Base-by-base conservation (phyloP, 2,113 vertebrate genomes). In the Meles meles region DNA sequence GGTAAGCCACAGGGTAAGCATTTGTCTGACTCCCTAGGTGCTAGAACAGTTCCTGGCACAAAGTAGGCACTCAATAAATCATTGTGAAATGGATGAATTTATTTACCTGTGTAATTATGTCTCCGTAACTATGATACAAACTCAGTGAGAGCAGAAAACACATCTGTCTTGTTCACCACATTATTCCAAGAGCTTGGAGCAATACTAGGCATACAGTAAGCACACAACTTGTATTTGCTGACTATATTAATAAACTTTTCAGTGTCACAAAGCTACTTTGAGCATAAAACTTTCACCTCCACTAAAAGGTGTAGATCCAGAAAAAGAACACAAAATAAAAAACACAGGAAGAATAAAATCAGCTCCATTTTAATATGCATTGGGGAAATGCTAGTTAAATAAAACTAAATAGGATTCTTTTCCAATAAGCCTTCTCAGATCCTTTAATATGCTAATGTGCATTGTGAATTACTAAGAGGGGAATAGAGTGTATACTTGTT, bases 361-460 rank as follows among this genome's bases (percentile, higher is more conserved):
- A 83, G 18, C 83, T 92, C 67, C 11, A 92, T 86, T 95, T 85
- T 39, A 52, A 92, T 95, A 71, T 77, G 37, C 72, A 7, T 94
- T 79, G 29, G 67, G 65, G 29, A 59, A 94, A 90, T 25, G 18
- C 34, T 65, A 7, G 87, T 93, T 88, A 72, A 87, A 71, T 76
- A 72, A 77, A 61, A n/a, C 86, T 82, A 97, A 95, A 67, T 67
- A 86, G 49, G 82, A 61, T 90, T 88, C 44, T 93, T 93, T 79
- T 81, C 37, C 69, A 77, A 18, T 90, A 82, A 95, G 55, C 5
- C 47, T 95, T 94, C 85, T 95, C 42, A 92, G 80, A 92, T 72
- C 44, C 37, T 95, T 96, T 86, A 89, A 81, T 90, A 72, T 89
- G 84, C 76, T 89, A 89, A 49, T n/a, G 18, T 85, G 20, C 42